phyloP scores from a whole-genome alignment of 2,888 invertebrate genomes.

The Agrilus cyanescens region DNA sequence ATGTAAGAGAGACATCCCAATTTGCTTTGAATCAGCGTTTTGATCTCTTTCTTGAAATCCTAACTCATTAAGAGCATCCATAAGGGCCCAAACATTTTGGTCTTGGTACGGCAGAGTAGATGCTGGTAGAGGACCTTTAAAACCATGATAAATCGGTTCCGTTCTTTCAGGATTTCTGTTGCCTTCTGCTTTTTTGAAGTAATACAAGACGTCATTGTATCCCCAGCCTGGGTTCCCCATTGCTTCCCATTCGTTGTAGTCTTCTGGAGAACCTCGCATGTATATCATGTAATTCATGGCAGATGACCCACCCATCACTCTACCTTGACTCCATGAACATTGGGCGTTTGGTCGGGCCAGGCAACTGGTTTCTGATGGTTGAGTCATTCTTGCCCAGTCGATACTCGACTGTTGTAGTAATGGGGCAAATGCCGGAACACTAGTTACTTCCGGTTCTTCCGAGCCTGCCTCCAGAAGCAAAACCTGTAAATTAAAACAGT shows the following conservation, averaged over 20 bases:
- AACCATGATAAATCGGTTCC: constrained; percentile 40
- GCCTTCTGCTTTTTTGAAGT: constrained; percentile 48
- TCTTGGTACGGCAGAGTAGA: constrained; percentile 47
- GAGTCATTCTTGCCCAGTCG: constrained; percentile 53
- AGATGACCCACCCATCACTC: constrained; percentile 48
- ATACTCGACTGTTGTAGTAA: constrained; percentile 41
- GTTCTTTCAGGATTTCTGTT: constrained; percentile 40
- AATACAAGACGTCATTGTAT: constrained; percentile 45
- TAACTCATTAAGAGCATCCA: constrained; percentile 44
- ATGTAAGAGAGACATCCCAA: constrained; percentile 50
- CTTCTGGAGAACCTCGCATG: constrained; percentile 39
- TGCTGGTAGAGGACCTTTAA: constrained; percentile 46
- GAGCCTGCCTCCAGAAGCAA: constrained; percentile 47
- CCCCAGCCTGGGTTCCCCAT: constrained; percentile 45
- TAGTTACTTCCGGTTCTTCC: constrained; percentile 46
- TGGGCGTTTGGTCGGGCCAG: constrained; percentile 39
- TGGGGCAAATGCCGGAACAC: constrained; percentile 46
- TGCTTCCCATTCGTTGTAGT: constrained; percentile 46
- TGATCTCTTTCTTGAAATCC: constrained; percentile 48
- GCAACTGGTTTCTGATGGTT: constrained; percentile 43
- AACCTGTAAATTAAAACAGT: constrained; percentile 30
- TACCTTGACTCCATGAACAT: constrained; percentile 43
- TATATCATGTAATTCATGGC: constrained; percentile 47
- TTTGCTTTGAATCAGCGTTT: constrained; percentile 44
- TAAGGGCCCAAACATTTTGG: constrained; percentile 38